Percentiles rank a stretch among this genome's conserved stretches.
Evolutionary conservation across 2,797 vertebrate genomes (phyloP).

Genomic region (Rallus crepitans): DNA sequence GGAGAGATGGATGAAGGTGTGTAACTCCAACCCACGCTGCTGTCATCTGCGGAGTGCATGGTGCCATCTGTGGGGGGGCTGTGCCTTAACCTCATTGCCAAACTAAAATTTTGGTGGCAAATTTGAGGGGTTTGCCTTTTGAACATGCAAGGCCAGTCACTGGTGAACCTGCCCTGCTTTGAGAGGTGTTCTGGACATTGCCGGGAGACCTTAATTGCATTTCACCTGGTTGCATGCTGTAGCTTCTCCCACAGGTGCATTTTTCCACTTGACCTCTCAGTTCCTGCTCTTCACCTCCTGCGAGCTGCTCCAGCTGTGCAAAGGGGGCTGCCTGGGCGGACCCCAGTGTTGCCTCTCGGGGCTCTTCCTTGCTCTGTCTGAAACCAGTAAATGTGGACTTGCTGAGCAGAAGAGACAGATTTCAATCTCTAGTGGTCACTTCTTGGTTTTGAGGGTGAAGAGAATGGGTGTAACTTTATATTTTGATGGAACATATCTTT

Average conservation of each 20-base stretch:
- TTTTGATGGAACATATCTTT: neutral
- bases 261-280: neutral
- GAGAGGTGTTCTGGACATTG: neutral
- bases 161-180: neutral
- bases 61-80: accelerated
- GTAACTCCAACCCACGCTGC: neutral
- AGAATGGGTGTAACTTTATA: neutral
- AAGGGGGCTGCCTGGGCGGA: neutral
- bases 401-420: neutral
- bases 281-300: accelerated
- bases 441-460: neutral
- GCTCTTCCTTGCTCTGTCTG: neutral
- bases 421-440: neutral
- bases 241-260: accelerated
- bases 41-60: neutral
- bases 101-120: neutral
- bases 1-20: neutral
- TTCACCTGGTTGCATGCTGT: neutral
- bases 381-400: neutral
- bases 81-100: accelerated
- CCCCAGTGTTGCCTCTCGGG: neutral
- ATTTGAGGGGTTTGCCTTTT: neutral
- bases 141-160: neutral
- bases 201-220: neutral
- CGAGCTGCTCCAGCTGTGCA: neutral